phyloP scores from a whole-genome alignment of 2,113 vertebrate genomes.

The Ochotona curzoniae region DNA sequence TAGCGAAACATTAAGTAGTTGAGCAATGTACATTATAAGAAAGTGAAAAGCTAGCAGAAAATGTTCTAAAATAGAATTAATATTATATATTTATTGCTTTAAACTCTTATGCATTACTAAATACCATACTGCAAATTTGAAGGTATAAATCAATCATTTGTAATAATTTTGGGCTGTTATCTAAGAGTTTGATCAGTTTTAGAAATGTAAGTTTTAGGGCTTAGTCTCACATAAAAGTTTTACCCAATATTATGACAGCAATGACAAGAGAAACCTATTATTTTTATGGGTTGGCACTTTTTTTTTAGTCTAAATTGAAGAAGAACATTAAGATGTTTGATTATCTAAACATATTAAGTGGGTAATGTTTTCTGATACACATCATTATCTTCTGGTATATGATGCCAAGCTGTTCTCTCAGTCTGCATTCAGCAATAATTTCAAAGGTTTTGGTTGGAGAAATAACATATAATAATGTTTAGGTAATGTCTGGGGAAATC shows the following conservation, averaged over 20 bases:
- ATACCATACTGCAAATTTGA: neutral
- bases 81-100: neutral
- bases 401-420: conserved; percentile 70
- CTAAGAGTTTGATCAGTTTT: neutral
- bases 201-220: neutral
- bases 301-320: neutral
- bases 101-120: neutral
- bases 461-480: neutral
- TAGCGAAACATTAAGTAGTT: neutral
- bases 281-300: neutral
- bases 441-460: neutral
- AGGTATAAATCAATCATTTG: neutral
- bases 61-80: neutral
- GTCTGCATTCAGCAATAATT: conserved; percentile 12
- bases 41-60: neutral
- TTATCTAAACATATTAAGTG: conserved; percentile 68
- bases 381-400: conserved; percentile 62
- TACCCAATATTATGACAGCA: neutral
- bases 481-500: neutral
- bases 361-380: conserved; percentile 38
- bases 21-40: neutral
- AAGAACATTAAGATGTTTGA: conserved; percentile 66
- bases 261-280: neutral
- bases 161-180: neutral
- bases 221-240: neutral